Conservation (phyloP, 2,888 invertebrate genomes). For the Ceramica pisi region DNA sequence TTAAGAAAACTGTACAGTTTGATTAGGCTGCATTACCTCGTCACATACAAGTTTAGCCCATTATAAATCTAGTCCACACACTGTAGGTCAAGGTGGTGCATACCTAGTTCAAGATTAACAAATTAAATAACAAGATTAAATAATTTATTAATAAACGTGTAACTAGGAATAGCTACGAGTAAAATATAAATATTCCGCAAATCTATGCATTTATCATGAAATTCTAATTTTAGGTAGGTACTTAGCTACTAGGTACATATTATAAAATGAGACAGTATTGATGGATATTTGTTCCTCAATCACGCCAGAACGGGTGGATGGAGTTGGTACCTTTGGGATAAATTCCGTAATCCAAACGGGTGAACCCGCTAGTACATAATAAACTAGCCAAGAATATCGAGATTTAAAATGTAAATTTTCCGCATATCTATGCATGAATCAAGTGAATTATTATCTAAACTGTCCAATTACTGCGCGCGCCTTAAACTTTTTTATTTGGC, state of each 20-base stretch:
- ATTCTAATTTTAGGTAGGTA: no score
- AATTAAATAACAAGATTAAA: neutral
- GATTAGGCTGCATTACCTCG: neutral
- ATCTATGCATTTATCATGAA: no score
- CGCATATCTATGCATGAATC: neutral
- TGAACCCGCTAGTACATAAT: neutral
- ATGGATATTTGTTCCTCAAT: no score
- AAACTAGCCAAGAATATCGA: neutral
- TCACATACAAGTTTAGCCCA: neutral
- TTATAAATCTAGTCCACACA: neutral
- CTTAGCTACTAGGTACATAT: no score
- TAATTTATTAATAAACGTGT: no score
- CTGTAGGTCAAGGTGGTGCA: conserved; percentile 26
- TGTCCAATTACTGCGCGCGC: neutral
- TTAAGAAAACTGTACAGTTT: neutral
- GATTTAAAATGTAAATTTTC: conserved; percentile 16
- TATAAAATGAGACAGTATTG: no score
- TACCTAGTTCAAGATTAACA: neutral
- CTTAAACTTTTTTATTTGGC: conserved; percentile 5
- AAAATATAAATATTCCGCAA: no score
- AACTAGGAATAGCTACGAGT: no score
- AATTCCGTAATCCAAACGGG: no score
- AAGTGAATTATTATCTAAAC: conserved; percentile 16
- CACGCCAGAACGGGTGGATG: no score
- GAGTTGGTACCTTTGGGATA: no score